These are phyloP conservation scores for Circaetus cinerascens DNA, from an alignment of 2,113 vertebrate species.

Conservation along the genomic window DNA sequence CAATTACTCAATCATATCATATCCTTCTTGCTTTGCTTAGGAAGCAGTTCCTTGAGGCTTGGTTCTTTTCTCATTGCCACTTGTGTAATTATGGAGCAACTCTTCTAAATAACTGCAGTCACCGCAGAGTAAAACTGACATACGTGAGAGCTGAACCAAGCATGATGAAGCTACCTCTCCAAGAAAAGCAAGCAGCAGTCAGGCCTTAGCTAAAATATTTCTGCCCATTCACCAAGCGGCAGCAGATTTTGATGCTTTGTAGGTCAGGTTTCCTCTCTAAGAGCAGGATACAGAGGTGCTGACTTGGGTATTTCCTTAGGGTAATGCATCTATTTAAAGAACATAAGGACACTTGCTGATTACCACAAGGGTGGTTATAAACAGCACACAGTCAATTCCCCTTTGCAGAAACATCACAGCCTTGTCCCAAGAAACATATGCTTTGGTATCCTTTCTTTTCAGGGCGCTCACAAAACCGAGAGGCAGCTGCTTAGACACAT, in stretches of 20 bases:
- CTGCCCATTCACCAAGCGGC: neutral
- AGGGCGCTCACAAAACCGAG: accelerated
- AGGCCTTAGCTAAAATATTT: neutral
- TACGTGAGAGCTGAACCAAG: neutral
- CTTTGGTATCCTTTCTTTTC: neutral
- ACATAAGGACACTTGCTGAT: conserved; percentile 12
- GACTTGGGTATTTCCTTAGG: conserved; percentile 50
- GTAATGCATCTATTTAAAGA: conserved; percentile 48
- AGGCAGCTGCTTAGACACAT: neutral
- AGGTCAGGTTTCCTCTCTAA: conserved; percentile 44
- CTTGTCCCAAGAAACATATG: neutral
- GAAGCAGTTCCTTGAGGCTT: neutral
- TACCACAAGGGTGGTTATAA: neutral
- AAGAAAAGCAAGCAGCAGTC: neutral
- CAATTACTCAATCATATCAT: neutral
- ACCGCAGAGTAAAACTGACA: neutral
- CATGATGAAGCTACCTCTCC: neutral
- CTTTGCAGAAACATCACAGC: neutral
- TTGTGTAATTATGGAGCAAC: neutral
- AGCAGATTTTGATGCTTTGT: conserved; percentile 10
- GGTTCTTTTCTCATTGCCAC: neutral
- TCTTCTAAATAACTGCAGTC: neutral
- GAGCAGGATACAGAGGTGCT: conserved; percentile 64
- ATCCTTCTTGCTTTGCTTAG: neutral
- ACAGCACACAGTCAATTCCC: neutral